A percentile compares a stretch with the other conserved stretches of the same genome.
Conservation (phyloP, 2,797 vertebrate genomes). For the Ispidina picta region DNA sequence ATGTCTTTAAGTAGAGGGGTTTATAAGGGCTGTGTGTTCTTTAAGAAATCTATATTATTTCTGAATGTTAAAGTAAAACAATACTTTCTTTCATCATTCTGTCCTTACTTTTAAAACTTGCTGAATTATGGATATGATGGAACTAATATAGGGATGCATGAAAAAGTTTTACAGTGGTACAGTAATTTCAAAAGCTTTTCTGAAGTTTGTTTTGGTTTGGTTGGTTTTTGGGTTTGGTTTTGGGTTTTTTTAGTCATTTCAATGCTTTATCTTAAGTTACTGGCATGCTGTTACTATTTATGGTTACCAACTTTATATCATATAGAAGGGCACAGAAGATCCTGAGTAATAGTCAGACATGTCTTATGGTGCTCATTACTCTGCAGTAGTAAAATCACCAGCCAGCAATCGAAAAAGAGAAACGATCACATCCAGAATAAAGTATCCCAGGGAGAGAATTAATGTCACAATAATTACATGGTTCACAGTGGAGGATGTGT, state of each 20-base stretch:
- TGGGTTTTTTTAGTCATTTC: not conserved
- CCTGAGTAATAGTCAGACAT: not conserved
- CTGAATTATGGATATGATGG: not conserved
- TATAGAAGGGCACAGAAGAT: not conserved
- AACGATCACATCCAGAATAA: conserved; percentile 73
- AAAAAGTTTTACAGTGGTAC: not conserved
- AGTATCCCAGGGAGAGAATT: conserved; percentile 71
- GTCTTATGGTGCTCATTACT: conserved; percentile 44
- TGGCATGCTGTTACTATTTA: not conserved
- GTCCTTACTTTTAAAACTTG: not conserved
- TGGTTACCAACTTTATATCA: not conserved
- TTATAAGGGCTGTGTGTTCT: not conserved
- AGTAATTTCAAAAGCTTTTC: not conserved
- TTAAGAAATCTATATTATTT: not conserved
- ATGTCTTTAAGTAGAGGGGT: not conserved
- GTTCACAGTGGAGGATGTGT: conserved; percentile 70
- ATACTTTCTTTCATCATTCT: not conserved
- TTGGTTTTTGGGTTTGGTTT: too few species aligned
- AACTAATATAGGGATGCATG: not conserved
- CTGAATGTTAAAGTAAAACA: not conserved
- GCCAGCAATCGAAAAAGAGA: conserved; percentile 53
- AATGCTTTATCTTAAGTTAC: not conserved
- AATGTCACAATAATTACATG: conserved; percentile 78
- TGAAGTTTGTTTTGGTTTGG: not conserved
- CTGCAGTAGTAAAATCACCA: conserved; percentile 59